Evolutionary conservation across 2,888 invertebrate species (phyloP).

Genomic region (Phymatocera aterrima): DNA sequence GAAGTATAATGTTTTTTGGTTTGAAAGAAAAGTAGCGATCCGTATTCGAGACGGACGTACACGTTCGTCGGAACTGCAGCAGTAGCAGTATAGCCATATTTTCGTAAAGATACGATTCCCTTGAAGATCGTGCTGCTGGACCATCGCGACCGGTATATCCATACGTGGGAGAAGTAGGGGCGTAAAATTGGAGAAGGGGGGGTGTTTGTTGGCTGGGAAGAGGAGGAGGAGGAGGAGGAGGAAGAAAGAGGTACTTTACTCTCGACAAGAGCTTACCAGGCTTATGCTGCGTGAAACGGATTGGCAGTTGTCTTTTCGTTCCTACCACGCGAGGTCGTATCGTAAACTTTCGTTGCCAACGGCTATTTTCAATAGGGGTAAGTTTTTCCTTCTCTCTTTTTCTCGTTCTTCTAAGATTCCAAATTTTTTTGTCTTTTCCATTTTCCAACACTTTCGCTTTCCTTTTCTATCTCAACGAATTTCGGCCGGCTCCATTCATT

Average conservation of each 20-base stretch:
- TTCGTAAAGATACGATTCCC: no score
- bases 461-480: background rate
- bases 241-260: conserved; percentile 55
- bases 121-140: background rate
- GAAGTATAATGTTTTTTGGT: no score
- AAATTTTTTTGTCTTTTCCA: background rate
- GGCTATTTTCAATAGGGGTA: background rate
- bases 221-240: conserved; percentile 15
- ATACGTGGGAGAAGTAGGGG: background rate
- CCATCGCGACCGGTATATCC: background rate
- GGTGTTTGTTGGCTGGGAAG: background rate
- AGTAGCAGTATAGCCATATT: no score
- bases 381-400: background rate
- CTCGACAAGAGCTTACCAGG: conserved; percentile 58
- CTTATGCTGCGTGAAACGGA: conserved; percentile 60
- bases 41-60: no score
- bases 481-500: background rate
- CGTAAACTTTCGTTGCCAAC: background rate
- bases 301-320: conserved; percentile 72
- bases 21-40: no score
- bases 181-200: conserved; percentile 17
- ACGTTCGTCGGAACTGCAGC: no score
- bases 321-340: conserved; percentile 67
- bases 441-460: background rate
- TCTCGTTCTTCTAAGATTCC: no score